A percentile compares a stretch with the other conserved stretches of the same genome.
phyloP scores from a whole-genome alignment of 2,888 invertebrate genomes.

The Agrilus cyanescens region DNA sequence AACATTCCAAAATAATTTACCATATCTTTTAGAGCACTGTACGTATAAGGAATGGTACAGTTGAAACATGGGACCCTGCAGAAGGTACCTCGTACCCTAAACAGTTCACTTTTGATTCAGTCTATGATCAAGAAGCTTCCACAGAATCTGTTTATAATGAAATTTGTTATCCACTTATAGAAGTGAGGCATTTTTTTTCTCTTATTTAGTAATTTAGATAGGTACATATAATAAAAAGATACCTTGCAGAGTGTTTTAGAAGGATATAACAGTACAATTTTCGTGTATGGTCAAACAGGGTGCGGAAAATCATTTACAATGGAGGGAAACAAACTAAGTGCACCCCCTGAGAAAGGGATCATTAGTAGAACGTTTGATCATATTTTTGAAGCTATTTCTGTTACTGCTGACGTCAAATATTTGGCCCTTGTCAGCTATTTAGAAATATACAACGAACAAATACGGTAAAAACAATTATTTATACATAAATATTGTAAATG shows the following conservation, averaged over 20 bases:
- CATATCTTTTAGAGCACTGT: conserved; percentile 46
- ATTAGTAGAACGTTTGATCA: conserved; percentile 78
- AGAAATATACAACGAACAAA: conserved; percentile 78
- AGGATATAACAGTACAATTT: conserved; percentile 87
- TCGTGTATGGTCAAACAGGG: conserved; percentile 88
- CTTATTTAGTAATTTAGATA: neutral
- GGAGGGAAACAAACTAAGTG: conserved; percentile 50
- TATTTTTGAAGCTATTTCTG: conserved; percentile 73
- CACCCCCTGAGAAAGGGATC: conserved; percentile 43
- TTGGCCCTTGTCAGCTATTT: conserved; percentile 67
- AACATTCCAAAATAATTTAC: neutral
- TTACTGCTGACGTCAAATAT: conserved; percentile 58
- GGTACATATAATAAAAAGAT: neutral
- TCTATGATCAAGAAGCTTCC: conserved; percentile 63
- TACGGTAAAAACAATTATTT: conserved; percentile 30
- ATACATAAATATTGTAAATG: neutral
- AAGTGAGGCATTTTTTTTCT: conserved; percentile 45
- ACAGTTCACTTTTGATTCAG: conserved; percentile 73
- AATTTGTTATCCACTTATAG: conserved; percentile 70
- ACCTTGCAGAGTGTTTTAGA: conserved; percentile 59
- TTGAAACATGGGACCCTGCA: conserved; percentile 52
- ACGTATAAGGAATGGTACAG: conserved; percentile 47
- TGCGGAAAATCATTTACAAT: conserved; percentile 87
- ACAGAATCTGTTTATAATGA: conserved; percentile 82
- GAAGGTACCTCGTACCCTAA: conserved; percentile 51